Evolutionary conservation across 2,113 vertebrate species (phyloP).

Genomic region (Eclectus roratus): DNA sequence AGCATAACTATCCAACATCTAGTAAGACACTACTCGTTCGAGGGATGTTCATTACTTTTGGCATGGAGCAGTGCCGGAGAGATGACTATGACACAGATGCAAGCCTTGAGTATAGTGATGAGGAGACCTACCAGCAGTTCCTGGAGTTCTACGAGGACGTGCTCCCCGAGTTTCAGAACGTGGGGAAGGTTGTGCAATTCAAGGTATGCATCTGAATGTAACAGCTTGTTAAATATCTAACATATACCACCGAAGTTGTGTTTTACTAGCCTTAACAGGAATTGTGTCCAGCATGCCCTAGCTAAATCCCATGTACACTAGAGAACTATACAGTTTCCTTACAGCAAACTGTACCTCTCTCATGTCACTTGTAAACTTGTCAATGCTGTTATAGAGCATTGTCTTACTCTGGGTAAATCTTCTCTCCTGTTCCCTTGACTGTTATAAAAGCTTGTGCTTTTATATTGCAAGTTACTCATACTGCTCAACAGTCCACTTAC

Average conservation of each 20-base stretch:
- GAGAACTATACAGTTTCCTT: neutral
- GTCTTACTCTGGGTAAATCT: neutral
- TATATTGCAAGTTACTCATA: neutral
- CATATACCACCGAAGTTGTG: rapidly evolving
- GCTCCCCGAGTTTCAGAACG: constrained; percentile 89
- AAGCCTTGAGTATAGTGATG: constrained; percentile 92
- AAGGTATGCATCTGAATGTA: constrained; percentile 77
- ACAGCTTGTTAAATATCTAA: neutral
- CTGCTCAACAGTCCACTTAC: neutral
- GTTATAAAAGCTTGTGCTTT: neutral
- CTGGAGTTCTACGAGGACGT: constrained; percentile 94
- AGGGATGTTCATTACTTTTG: constrained; percentile 93
- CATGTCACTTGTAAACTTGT: neutral
- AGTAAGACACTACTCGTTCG: constrained; percentile 90
- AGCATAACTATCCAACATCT: constrained; percentile 83
- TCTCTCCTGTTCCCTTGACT: neutral
- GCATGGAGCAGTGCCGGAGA: constrained; percentile 91
- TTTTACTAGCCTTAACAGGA: neutral
- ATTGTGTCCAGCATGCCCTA: neutral
- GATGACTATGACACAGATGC: constrained; percentile 95
- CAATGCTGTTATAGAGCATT: neutral
- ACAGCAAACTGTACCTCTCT: neutral
- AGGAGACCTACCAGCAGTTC: constrained; percentile 93
- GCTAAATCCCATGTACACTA: neutral
- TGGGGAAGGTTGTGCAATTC: constrained; percentile 93